These are phyloP conservation scores for Notodonta ziczac DNA, from an alignment of 2,888 invertebrate species.

Conservation along the genomic window DNA sequence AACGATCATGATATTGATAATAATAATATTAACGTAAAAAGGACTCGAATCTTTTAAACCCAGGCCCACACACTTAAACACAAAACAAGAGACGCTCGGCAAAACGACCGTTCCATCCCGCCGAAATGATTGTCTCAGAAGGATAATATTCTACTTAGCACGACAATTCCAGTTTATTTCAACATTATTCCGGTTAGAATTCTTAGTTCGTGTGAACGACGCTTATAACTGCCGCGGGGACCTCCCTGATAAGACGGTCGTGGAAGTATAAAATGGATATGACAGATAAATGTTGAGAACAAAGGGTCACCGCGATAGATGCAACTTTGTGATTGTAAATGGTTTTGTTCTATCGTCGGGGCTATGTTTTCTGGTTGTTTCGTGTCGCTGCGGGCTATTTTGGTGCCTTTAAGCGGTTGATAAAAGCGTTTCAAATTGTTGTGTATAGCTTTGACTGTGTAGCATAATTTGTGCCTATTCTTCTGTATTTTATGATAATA, in stretches of 20 bases:
- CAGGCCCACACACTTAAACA: neutral
- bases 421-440: neutral
- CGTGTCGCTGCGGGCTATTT: neutral
- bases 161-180: conserved; percentile 24
- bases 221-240: conserved; percentile 5
- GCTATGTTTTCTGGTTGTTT: neutral
- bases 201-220: conserved; percentile 8
- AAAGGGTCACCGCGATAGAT: conserved; percentile 1
- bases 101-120: conserved; percentile 2
- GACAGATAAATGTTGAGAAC: conserved; percentile 7
- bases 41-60: neutral
- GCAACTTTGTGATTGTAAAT: conserved; percentile 1
- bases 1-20: no score
- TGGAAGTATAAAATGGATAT: conserved; percentile 7
- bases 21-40: neutral
- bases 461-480: no score
- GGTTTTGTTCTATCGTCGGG: neutral
- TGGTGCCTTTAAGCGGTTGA: neutral
- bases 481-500: no score
- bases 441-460: neutral
- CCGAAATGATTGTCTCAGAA: conserved; percentile 18
- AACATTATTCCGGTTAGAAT: conserved; percentile 16
- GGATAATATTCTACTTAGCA: conserved; percentile 26
- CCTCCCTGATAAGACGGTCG: conserved; percentile 1
- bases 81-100: conserved; percentile 1